Percentiles rank a stretch among this genome's conserved stretches.
These are phyloP conservation scores for Pandemis heparana DNA, from an alignment of 2,888 invertebrate species.

Conservation along the genomic window DNA sequence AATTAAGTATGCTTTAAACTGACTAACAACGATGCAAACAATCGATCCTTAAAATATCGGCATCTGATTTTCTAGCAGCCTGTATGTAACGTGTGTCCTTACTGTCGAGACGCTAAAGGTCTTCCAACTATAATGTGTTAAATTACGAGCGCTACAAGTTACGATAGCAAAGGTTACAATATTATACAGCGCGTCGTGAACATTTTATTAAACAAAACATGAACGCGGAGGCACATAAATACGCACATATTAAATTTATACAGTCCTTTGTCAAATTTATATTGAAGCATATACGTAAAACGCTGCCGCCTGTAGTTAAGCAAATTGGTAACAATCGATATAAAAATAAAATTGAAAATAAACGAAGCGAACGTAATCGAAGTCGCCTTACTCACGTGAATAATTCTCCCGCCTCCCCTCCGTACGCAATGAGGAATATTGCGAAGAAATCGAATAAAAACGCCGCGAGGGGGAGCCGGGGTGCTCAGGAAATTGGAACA, in stretches of 20 bases:
- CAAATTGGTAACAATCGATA: constrained; percentile 30
- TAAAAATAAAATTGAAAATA: constrained; percentile 43
- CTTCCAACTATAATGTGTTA: background rate
- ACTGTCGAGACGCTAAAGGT: background rate
- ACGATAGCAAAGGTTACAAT: background rate
- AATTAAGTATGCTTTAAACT: too few relatives aligned
- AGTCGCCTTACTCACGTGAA: constrained; percentile 57
- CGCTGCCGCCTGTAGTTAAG: constrained; percentile 4
- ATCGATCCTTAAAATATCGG: too few relatives aligned
- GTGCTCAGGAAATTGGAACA: constrained; percentile 73
- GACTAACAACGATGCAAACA: too few relatives aligned
- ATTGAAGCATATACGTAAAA: constrained; percentile 8
- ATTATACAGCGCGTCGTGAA: background rate
- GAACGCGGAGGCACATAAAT: background rate
- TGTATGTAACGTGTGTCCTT: background rate
- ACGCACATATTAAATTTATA: background rate
- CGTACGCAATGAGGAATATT: constrained; percentile 73
- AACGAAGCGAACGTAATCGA: constrained; percentile 30
- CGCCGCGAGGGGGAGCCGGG: constrained; percentile 49
- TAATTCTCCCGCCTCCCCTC: constrained; percentile 58
- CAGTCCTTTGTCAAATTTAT: background rate
- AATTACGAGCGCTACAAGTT: background rate
- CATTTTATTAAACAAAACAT: background rate
- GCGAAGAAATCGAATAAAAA: constrained; percentile 76
- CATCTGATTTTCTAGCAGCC: too few relatives aligned